These are phyloP conservation scores for Copsychus sechellarum DNA, from an alignment of 2,113 vertebrate species.

Conservation along the genomic window DNA sequence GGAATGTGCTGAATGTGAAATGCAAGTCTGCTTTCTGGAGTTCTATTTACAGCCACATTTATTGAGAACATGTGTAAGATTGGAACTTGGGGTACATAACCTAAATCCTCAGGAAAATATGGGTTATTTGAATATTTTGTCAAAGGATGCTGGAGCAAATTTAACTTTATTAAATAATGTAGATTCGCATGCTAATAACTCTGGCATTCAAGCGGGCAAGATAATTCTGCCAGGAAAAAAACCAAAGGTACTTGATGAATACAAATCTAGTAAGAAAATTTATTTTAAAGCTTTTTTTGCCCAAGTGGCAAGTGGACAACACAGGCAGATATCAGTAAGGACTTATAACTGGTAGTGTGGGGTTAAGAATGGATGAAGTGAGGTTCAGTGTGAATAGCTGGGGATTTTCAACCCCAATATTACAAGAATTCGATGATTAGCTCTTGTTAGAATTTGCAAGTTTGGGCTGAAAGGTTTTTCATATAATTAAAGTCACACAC, in stretches of 20 bases:
- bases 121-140: neutral
- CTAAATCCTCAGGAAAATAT: neutral
- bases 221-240: neutral
- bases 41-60: neutral
- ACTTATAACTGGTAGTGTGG: neutral
- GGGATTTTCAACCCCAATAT: neutral
- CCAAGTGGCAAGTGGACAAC: neutral
- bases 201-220: neutral
- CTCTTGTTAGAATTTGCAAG: neutral
- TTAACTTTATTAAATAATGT: neutral
- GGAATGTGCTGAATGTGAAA: neutral
- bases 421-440: neutral
- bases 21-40: neutral
- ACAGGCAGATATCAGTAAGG: neutral
- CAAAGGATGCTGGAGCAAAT: neutral
- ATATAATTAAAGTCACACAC: neutral
- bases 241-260: neutral
- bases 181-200: neutral
- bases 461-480: neutral
- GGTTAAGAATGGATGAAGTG: neutral
- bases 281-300: neutral
- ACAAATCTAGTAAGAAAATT: neutral
- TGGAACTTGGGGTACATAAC: neutral
- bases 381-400: neutral
- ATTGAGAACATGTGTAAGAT: neutral